Evolutionary conservation across 2,888 invertebrate species (phyloP), one percentile per base, ranked within the genome.

Genomic region (Hybos culiciformis): DNA sequence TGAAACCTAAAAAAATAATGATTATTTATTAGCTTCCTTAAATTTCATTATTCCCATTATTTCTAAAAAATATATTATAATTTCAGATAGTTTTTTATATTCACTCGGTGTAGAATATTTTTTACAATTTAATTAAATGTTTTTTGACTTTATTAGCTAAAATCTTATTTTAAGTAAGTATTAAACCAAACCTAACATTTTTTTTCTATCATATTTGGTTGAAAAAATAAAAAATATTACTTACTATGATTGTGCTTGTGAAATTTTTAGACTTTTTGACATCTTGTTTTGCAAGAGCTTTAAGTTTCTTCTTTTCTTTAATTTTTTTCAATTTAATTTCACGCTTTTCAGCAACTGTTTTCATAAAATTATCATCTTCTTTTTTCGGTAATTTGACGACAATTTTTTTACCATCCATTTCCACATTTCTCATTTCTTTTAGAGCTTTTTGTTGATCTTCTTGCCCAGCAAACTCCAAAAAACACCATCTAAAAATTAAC

Each of bases 391-490:
- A 15, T 26, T 19, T 29, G 1, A 41, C 41, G 6, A 41, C 19
- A 8, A 31, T 12, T 32, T 15, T 20, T 32, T 21, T 38, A 18
- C 23, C 32, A 12, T 23, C 24, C 15, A 41, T 14, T 41, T 41
- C 37, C 3, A 19, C 6, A 17, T 41, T 24, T 21, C 21, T 20
- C 7, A 45, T 14, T 38, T 45, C 24, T 34, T 38, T 29, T 2
- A 21, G 11, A n/a, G 41, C 23, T n/a, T 33, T 23, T 8, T 24
- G 23, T 8, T 29, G 18, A 20, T 45, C 44, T 1, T 2, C 19
- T 9, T 29, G 21, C 8, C 37, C 18, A 14, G 19, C 33, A 39
- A 45, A 45, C 17, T 42, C 42, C 12, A 42, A 19, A 17, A 45
- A 34, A 39, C 41, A 41, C 21, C 31, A 37, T 18, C 40, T 26